phyloP scores from a whole-genome alignment of 2,113 vertebrate genomes.

The Oncorhynchus mykiss region DNA sequence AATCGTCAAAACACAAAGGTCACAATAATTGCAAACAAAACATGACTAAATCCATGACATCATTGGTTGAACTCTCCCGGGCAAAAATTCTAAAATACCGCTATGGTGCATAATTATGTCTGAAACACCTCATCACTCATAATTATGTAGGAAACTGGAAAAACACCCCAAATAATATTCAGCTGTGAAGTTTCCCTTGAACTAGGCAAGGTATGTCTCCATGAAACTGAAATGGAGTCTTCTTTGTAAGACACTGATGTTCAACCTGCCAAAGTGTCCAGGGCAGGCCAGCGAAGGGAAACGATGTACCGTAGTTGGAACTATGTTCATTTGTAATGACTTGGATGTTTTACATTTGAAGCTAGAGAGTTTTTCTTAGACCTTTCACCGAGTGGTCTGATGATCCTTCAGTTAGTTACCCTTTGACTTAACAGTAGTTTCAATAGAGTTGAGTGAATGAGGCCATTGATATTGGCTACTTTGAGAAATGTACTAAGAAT shows the following conservation, averaged over 20 bases:
- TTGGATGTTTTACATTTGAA: background rate
- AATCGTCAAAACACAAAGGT: conserved; percentile 45
- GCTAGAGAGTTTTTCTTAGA: background rate
- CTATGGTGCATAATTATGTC: too few species aligned
- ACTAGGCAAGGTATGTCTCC: conserved; percentile 33
- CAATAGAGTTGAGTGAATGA: conserved; percentile 18
- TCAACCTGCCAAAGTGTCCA: conserved; percentile 26
- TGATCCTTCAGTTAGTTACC: background rate
- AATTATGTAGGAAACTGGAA: too few species aligned
- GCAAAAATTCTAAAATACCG: too few species aligned
- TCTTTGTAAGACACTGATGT: conserved; percentile 21
- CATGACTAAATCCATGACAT: too few species aligned
- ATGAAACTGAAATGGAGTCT: conserved; percentile 36
- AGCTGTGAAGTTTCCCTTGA: background rate
- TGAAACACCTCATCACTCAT: too few species aligned
- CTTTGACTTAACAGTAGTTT: background rate
- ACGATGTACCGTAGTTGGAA: background rate
- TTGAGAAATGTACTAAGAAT: background rate
- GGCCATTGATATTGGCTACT: conserved; percentile 27
- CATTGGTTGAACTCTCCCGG: too few species aligned
- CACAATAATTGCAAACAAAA: background rate
- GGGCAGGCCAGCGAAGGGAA: background rate
- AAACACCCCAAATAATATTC: too few species aligned
- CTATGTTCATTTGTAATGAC: background rate
- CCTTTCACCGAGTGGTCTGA: background rate